Evolutionary conservation across 2,113 vertebrate genomes (phyloP).

Genomic region (Forbesichthys agassizii): DNA sequence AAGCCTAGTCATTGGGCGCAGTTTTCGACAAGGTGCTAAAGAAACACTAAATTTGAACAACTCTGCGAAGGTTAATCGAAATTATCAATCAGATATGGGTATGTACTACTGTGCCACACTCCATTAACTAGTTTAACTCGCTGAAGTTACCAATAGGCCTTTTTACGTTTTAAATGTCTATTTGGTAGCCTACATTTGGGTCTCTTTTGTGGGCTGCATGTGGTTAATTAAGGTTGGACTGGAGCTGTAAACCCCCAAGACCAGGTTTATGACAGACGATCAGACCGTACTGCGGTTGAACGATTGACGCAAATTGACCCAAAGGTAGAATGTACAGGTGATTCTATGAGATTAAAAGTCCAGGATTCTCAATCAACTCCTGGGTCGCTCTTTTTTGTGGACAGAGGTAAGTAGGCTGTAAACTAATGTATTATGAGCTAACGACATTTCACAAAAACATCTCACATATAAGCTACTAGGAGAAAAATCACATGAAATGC

Average conservation of each 20-base stretch:
- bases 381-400: slow-evolving; percentile 56
- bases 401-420: slow-evolving; percentile 48
- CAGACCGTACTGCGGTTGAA: slow-evolving; percentile 22
- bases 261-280: neutral
- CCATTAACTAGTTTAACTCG: neutral
- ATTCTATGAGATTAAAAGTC: slow-evolving; percentile 69
- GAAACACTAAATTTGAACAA: neutral
- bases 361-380: slow-evolving; percentile 29
- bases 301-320: slow-evolving; percentile 64
- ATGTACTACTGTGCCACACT: neutral
- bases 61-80: slow-evolving; percentile 21
- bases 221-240: slow-evolving; percentile 53
- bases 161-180: neutral
- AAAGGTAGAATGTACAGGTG: slow-evolving; percentile 66
- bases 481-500: no score
- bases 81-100: slow-evolving; percentile 70
- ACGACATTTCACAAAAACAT: no score
- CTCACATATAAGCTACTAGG: no score
- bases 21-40: neutral
- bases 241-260: slow-evolving; percentile 1
- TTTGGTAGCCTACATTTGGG: neutral
- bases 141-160: neutral
- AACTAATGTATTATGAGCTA: no score
- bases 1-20: slow-evolving; percentile 53
- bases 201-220: neutral